Evolutionary conservation across 2,888 invertebrate genomes (phyloP), one percentile per base, ranked within the genome.

Genomic region (Phyllotreta cruciferae): DNA sequence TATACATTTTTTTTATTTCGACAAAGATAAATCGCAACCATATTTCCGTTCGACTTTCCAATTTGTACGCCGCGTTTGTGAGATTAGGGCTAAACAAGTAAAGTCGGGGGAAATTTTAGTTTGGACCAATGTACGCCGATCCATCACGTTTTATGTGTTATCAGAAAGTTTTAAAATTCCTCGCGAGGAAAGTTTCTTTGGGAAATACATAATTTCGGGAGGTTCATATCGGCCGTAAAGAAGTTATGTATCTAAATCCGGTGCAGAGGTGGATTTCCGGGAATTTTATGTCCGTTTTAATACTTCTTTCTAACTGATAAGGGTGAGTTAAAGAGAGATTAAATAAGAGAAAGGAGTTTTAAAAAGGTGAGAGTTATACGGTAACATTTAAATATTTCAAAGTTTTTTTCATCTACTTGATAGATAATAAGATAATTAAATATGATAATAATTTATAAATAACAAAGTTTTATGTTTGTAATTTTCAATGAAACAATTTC

Each of bases 41-140:
- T 57, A 49, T 60, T 60, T 60, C 42, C 13, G 14, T 35, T 14
- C 39, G 57, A 39, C 50, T 34, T 36, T 49, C 14, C 36, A 76
- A 78, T 79, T 78, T 78, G 78, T 79, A 74, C 73, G 72, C 71
- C 74, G 74, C 78, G 78, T 79, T 79, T 78, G 76, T 74, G 74
- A 77, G 77, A 78, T 78, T 77, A 77, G 76, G 71, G 73, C 71
- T 67, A 73, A 74, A 74, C 72, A 74, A 73, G 74, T 74, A 74
- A 75, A 74, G 74, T 24, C 73, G 75, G 74, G 75, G 75, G 74
- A 78, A 77, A 71, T 78, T 78, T 75, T 66, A 69, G 73, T 75
- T 75, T 76, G 75, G 37, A 74, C 71, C 75, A 72, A 69, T 68
- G 71, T 24, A 24, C 66, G 66, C 70, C 70, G 73, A 77, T 77